Base-by-base conservation (phyloP, 2,888 invertebrate species). In the Ormyrus labotus region DNA sequence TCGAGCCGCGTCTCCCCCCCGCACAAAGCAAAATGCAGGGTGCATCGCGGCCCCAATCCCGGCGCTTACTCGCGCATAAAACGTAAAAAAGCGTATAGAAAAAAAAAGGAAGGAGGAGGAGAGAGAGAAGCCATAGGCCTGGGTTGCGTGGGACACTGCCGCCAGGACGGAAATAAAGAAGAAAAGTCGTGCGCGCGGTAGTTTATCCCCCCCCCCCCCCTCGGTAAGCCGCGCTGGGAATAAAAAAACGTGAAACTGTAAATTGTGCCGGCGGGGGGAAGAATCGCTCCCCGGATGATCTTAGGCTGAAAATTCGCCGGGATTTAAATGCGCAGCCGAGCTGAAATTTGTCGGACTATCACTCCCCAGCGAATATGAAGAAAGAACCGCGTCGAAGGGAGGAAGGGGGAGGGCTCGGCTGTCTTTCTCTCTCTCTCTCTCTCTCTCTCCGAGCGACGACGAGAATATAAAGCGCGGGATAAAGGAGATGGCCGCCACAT, bases 171-270 rank as follows among this genome's bases (percentile, higher is more conserved):
- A 13, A 57, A 57, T 8, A 45, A 34, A 10, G n/a, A 8, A 57
- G 8, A 57, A 58, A 74, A 74, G 34, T 74, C 74, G 19, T 8
- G 34, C 61, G 11, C 10, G 65, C 55, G 5, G 58, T 67, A 51
- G 34, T 34, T 34, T 34, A 34, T 34, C 34, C 34, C 3, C 34
- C 34, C 55, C 55, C 55, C 34, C 63, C 79, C 85, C 83, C 84
- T 83, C 84, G 82, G 84, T 84, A 84, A 85, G 83, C 83, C 88
- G 88, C 89, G 88, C 89, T 88, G 89, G 88, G 90, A 89, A 90
- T 89, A 90, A 89, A 90, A 34, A 34, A 34, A 90, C 88, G 89
- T 88, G 89, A 90, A 90, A 90, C 89, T 90, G 89, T 90, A 90
- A 90, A 90, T 90, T 90, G 90, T 90, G 89, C 90, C 34, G 34